phyloP scores from a whole-genome alignment of 37 sponge, comb jelly and placozoan species.

The Petrosia ficiformis region DNA sequence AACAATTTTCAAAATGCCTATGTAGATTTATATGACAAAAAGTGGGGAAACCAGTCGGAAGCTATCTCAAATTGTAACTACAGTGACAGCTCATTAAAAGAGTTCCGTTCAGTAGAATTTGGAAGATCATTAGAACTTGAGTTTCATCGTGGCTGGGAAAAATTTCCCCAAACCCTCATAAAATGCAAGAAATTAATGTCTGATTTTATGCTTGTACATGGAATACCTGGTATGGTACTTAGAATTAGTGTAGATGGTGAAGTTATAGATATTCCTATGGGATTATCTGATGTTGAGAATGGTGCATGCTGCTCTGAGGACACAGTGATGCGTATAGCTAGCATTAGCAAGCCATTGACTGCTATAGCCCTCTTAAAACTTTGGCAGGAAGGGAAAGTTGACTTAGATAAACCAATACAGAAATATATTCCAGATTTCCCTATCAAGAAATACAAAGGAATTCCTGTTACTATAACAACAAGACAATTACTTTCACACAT shows the following conservation, averaged over 20 bases:
- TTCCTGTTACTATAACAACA: constrained; percentile 63
- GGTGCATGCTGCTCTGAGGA: constrained; percentile 41
- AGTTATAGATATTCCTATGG: too few species aligned
- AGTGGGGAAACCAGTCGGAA: too few species aligned
- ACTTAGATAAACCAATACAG: constrained; percentile 80
- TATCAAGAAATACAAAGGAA: constrained; percentile 56
- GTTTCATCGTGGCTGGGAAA: too few species aligned
- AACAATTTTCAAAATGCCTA: too few species aligned
- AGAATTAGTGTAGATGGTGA: constrained; percentile 66
- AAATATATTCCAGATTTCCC: constrained; percentile 75
- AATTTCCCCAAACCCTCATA: too few species aligned
- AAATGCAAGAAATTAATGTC: constrained; percentile 14
- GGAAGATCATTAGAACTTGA: too few species aligned
- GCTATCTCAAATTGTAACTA: too few species aligned
- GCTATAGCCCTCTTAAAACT: constrained; percentile 70
- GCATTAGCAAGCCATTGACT: constrained; percentile 86
- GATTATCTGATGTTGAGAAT: constrained; percentile 83
- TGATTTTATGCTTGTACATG: constrained; percentile 34
- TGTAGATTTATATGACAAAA: too few species aligned
- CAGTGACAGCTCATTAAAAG: too few species aligned
- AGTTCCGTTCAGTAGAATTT: too few species aligned
- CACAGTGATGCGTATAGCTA: constrained; percentile 89
- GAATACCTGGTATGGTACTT: constrained; percentile 71
- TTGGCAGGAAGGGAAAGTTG: constrained; percentile 69
- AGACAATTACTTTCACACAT: constrained; percentile 75